Conservation (phyloP, 2,113 vertebrate genomes). For the Channa maculata region DNA sequence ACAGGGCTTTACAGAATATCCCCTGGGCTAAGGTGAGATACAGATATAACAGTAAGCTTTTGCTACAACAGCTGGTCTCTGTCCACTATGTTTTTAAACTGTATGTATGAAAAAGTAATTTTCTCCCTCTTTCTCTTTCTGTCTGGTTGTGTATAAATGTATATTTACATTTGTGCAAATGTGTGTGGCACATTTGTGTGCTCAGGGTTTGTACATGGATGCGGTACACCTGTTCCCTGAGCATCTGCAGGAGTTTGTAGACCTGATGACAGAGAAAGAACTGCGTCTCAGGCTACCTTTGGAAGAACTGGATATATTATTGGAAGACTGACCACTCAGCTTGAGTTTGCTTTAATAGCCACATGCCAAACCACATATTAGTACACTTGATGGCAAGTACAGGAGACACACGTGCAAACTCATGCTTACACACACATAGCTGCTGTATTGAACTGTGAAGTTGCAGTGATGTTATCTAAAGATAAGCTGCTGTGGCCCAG, state of each 20-base stretch:
- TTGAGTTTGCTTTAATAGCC: conserved; percentile 2
- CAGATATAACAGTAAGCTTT: background rate
- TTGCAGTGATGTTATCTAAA: conserved; percentile 7
- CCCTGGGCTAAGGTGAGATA: conserved; percentile 95
- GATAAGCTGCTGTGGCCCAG: too few species aligned
- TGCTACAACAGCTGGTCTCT: background rate
- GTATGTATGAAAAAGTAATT: background rate
- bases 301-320: conserved; percentile 92
- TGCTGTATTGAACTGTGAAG: conserved; percentile 8
- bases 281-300: conserved; percentile 88
- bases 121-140: background rate
- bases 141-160: conserved; percentile 22
- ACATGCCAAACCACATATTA: background rate
- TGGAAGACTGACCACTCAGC: conserved; percentile 86
- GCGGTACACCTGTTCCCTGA: conserved; percentile 89
- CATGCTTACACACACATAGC: background rate
- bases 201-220: conserved; percentile 90
- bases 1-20: conserved; percentile 93
- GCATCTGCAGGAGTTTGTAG: conserved; percentile 88
- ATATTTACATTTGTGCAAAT: conserved; percentile 20
- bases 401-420: background rate
- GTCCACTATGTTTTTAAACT: background rate
- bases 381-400: background rate
- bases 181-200: background rate
- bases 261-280: conserved; percentile 94